These are phyloP conservation scores for Antedon mediterranea DNA, from an alignment of 53 echinoderm and acorn worm species.

Conservation along the genomic window DNA sequence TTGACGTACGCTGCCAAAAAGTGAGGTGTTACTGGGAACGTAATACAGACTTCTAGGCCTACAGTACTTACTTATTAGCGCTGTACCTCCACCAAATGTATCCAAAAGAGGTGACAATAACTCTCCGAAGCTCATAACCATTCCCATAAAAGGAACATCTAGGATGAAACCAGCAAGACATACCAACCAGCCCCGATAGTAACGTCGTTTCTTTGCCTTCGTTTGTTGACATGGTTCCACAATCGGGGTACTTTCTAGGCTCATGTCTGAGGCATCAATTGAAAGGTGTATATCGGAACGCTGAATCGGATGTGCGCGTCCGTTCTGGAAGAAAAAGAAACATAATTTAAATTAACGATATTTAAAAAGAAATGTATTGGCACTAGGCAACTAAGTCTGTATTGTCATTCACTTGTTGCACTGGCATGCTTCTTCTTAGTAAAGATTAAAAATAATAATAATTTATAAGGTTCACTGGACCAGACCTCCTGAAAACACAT, in stretches of 20 bases:
- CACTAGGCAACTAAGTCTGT: too few relatives aligned
- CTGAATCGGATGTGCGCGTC: neutral
- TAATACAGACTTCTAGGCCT: too few relatives aligned
- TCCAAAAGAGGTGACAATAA: slow-evolving; percentile 49
- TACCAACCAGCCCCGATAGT: slow-evolving; percentile 54
- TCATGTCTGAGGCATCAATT: neutral
- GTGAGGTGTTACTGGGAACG: too few relatives aligned
- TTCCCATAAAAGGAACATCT: slow-evolving; percentile 78
- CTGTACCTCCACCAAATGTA: slow-evolving; percentile 36
- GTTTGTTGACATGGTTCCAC: neutral
- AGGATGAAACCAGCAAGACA: slow-evolving; percentile 69
- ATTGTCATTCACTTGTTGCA: too few relatives aligned
- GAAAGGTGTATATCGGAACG: neutral
- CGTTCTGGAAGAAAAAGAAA: neutral
- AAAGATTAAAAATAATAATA: too few relatives aligned
- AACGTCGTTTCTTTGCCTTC: neutral
- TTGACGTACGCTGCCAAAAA: too few relatives aligned
- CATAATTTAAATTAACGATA: neutral
- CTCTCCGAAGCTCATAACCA: slow-evolving; percentile 97
- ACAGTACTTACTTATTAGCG: slow-evolving; percentile 77
- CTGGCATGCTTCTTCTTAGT: too few relatives aligned
- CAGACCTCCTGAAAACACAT: too few relatives aligned
- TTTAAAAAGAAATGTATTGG: too few relatives aligned
- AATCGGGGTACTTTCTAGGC: neutral
- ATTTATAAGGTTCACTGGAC: too few relatives aligned